Percentiles rank a stretch among this genome's conserved stretches.
Evolutionary conservation across 2,113 vertebrate genomes (phyloP).

Genomic region (Leucoraja erinaceus): DNA sequence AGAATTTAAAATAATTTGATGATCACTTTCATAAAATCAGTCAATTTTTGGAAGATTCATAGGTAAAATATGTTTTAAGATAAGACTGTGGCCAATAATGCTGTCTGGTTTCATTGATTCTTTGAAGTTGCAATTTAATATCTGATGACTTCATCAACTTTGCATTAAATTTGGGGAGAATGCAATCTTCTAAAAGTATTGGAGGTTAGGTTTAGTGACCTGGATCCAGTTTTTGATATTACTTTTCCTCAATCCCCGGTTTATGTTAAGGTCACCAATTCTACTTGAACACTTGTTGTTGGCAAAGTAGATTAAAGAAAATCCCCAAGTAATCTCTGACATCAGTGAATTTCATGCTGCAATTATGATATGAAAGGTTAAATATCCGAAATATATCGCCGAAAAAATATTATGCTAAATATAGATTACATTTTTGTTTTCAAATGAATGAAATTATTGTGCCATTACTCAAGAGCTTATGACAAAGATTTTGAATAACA

Average conservation of each 20-base stretch:
- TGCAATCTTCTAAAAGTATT: constrained; percentile 5
- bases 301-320: background rate
- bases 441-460: background rate
- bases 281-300: background rate
- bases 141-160: background rate
- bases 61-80: background rate
- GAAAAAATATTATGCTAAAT: background rate
- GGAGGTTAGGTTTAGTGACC: background rate
- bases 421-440: background rate
- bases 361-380: constrained; percentile 14
- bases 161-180: background rate
- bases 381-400: background rate
- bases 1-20: background rate
- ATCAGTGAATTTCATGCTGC: background rate
- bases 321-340: background rate
- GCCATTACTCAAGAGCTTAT: background rate
- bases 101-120: background rate
- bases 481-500: background rate
- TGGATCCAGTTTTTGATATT: background rate
- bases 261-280: background rate
- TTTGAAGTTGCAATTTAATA: background rate
- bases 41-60: background rate
- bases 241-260: background rate
- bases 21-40: background rate
- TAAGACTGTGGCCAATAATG: background rate